Percentiles rank a stretch among this genome's conserved stretches.
Evolutionary conservation across 2,797 vertebrate genomes (phyloP).

Genomic region (Phataginus tricuspis): DNA sequence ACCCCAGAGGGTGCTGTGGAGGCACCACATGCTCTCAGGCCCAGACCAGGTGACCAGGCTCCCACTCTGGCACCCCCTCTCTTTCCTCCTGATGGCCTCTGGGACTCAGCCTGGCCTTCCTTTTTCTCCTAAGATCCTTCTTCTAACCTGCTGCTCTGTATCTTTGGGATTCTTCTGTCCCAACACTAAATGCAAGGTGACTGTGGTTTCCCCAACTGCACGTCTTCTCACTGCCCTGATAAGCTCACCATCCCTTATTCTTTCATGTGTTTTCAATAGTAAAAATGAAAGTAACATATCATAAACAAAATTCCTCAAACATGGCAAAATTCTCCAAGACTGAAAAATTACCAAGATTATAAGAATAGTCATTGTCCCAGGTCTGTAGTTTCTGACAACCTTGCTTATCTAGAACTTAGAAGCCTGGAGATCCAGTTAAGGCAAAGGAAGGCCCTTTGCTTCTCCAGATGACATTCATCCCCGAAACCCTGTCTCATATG

Average conservation of each 20-base stretch:
- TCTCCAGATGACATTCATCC: not conserved
- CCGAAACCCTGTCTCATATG: not conserved
- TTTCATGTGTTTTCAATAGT: conserved; percentile 1
- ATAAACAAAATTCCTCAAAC: not conserved
- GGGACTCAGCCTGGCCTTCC: not conserved
- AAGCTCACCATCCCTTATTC: not conserved
- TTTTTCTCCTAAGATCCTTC: not conserved
- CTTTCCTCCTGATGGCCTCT: not conserved
- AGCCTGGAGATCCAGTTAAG: not conserved
- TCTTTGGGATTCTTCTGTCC: not conserved
- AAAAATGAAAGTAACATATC: conserved; percentile 29
- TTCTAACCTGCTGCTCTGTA: not conserved
- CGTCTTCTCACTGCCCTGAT: not conserved
- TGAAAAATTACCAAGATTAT: not conserved
- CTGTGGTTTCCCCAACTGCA: not conserved
- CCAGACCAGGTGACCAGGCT: not conserved
- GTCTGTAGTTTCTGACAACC: not conserved
- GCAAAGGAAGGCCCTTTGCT: not conserved
- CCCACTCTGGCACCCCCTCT: too few relatives aligned
- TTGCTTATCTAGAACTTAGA: not conserved
- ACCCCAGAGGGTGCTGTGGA: not conserved
- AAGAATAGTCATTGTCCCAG: not conserved
- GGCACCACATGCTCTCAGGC: not conserved
- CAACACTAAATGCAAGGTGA: not conserved
- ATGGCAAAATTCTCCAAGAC: not conserved